Evolutionary conservation across 2,113 vertebrate species (phyloP).

Genomic region (Labrus mixtus): DNA sequence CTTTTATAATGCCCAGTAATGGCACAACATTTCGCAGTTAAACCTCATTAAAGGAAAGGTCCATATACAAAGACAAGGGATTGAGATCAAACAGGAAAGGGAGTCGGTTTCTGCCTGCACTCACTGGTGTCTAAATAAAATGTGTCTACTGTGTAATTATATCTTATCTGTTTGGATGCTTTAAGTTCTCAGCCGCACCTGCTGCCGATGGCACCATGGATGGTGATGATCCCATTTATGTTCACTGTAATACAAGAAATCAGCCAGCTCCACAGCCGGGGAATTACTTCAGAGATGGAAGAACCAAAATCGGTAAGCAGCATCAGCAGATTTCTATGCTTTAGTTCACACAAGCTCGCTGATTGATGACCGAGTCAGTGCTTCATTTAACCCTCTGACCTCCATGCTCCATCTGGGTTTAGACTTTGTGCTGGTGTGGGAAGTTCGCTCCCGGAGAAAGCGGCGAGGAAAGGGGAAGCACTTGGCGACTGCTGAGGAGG

Average conservation of each 20-base stretch:
- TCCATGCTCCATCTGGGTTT: not conserved
- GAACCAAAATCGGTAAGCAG: constrained; percentile 80
- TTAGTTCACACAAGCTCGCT: not conserved
- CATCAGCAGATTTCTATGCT: not conserved
- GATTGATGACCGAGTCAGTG: not conserved
- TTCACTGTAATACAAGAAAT: constrained; percentile 41
- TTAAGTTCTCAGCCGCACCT: constrained; percentile 68
- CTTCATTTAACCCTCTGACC: not conserved
- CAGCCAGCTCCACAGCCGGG: constrained; percentile 47
- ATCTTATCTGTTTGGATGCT: constrained; percentile 7
- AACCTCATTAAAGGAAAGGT: constrained; percentile 6
- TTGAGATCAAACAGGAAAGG: not conserved
- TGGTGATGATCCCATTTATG: constrained; percentile 60
- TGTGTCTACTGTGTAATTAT: not conserved
- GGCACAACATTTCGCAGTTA: not conserved
- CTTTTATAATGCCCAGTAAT: constrained; percentile 43
- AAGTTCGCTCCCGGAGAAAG: constrained; percentile 78
- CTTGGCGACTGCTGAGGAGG: constrained; percentile 12
- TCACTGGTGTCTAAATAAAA: constrained; percentile 2
- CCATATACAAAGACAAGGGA: not conserved
- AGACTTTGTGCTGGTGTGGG: constrained; percentile 87
- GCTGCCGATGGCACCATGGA: constrained; percentile 35
- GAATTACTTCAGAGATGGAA: constrained; percentile 84
- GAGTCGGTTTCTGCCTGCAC: not conserved
- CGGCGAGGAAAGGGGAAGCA: constrained; percentile 58